Conservation (phyloP, 2,888 invertebrate genomes). For the Trissolcus brochymenae region DNA sequence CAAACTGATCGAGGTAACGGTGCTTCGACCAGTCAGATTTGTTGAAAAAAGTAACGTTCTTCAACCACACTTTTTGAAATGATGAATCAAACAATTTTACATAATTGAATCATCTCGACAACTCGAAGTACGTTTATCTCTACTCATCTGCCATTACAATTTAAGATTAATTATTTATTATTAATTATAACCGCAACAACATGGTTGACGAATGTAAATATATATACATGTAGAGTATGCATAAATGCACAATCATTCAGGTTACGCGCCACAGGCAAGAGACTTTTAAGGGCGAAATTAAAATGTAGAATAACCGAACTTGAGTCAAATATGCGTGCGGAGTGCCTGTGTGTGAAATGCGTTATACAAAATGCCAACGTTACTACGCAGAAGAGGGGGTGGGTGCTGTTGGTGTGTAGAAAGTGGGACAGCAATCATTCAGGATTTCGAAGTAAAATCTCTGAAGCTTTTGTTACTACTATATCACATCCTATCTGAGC, state of each 20-base stretch:
- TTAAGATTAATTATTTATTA: no score
- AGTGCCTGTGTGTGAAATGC: background rate
- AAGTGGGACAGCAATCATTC: constrained; percentile 18
- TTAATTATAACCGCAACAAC: no score
- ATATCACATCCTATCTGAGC: constrained; percentile 75
- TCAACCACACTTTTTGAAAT: background rate
- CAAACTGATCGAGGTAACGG: constrained; percentile 9
- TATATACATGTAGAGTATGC: constrained; percentile 13
- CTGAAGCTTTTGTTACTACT: constrained; percentile 66
- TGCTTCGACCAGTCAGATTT: constrained; percentile 22
- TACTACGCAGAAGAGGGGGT: background rate
- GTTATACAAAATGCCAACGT: constrained; percentile 2
- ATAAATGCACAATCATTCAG: background rate
- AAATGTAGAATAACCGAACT: no score
- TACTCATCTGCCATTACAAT: no score
- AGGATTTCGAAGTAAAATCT: constrained; percentile 68
- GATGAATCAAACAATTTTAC: no score
- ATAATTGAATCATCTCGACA: no score
- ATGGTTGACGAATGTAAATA: background rate
- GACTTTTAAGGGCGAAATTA: no score
- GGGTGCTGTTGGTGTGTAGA: background rate
- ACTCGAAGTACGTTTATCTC: no score
- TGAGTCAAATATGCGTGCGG: no score
- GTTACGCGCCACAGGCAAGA: no score
- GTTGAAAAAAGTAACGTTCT: background rate